These are phyloP conservation scores for Rallus limicola DNA, from an alignment of 2,113 vertebrate species.

Conservation along the genomic window DNA sequence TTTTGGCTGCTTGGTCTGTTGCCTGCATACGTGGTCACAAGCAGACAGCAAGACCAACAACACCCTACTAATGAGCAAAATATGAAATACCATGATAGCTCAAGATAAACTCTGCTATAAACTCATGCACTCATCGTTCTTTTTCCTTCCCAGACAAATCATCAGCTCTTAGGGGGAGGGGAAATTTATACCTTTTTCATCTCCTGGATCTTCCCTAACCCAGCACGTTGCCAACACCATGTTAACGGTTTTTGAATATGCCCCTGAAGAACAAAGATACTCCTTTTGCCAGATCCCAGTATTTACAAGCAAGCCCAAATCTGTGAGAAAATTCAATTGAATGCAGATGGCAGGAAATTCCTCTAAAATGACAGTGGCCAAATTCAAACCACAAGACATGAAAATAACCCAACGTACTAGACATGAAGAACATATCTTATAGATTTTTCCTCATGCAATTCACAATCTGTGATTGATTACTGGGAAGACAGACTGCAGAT, in stretches of 20 bases:
- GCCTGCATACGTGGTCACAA: slow-evolving; percentile 16
- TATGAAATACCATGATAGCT: not conserved
- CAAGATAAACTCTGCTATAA: slow-evolving; percentile 29
- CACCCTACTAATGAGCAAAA: slow-evolving; percentile 40
- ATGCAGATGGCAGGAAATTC: slow-evolving; percentile 99
- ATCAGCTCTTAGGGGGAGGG: slow-evolving; percentile 20
- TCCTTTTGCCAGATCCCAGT: slow-evolving; percentile 86
- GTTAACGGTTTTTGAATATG: slow-evolving; percentile 78
- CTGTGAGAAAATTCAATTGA: slow-evolving; percentile 96
- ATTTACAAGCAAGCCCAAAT: slow-evolving; percentile 95
- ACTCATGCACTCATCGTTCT: not conserved
- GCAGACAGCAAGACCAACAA: slow-evolving; percentile 18
- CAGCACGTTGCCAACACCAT: slow-evolving; percentile 63
- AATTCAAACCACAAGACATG: slow-evolving; percentile 93
- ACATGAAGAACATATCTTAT: slow-evolving; percentile 81
- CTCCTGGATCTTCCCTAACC: slow-evolving; percentile 63
- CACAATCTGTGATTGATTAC: slow-evolving; percentile 85
- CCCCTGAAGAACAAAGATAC: slow-evolving; percentile 84
- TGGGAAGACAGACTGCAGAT: slow-evolving; percentile 84
- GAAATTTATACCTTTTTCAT: slow-evolving; percentile 64
- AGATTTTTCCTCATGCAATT: slow-evolving; percentile 83
- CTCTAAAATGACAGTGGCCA: slow-evolving; percentile 96
- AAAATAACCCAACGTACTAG: slow-evolving; percentile 87
- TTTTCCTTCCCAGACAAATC: slow-evolving; percentile 29
- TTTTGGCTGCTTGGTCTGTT: slow-evolving; percentile 4